These are phyloP conservation scores for Marronus borbonicus DNA, from an alignment of 2,888 invertebrate genomes.

Conservation along the genomic window DNA sequence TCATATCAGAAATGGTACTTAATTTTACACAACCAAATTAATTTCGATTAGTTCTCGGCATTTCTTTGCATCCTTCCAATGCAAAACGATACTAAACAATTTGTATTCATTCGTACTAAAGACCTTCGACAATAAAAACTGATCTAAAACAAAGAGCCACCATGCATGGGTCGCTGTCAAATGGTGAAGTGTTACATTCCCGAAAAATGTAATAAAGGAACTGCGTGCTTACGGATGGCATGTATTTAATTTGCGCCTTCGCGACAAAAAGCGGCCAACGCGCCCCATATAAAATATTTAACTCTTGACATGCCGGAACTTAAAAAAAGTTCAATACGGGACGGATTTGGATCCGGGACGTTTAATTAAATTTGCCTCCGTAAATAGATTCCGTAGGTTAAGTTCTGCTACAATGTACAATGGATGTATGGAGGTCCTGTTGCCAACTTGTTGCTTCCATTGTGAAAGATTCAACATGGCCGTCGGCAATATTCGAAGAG, in stretches of 20 bases:
- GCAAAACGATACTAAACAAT: too few relatives aligned
- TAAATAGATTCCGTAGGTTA: constrained; percentile 53
- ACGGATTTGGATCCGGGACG: constrained; percentile 44
- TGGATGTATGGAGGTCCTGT: constrained; percentile 51
- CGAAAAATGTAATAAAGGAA: constrained; percentile 35
- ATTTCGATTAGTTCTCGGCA: too few relatives aligned
- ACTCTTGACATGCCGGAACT: constrained; percentile 35
- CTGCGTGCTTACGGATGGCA: constrained; percentile 1
- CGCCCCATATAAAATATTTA: constrained; percentile 38
- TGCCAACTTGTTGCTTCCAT: constrained; percentile 60
- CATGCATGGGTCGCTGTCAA: constrained; percentile 13
- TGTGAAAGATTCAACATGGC: constrained; percentile 56
- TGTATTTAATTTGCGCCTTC: constrained; percentile 29
- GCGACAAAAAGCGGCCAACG: constrained; percentile 32
- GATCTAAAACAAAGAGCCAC: neutral
- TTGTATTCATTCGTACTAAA: too few relatives aligned
- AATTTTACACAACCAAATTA: too few relatives aligned
- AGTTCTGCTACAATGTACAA: constrained; percentile 51
- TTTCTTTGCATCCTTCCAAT: too few relatives aligned
- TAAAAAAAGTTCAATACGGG: constrained; percentile 16
- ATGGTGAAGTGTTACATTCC: constrained; percentile 15
- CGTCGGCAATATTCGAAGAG: constrained; percentile 56
- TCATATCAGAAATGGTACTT: too few relatives aligned
- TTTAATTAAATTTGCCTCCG: constrained; percentile 50
- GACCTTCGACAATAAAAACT: neutral